Evolutionary conservation across 2,888 invertebrate species (phyloP), one percentile per base, ranked within the genome.

Genomic region (Limnephilus lunatus): DNA sequence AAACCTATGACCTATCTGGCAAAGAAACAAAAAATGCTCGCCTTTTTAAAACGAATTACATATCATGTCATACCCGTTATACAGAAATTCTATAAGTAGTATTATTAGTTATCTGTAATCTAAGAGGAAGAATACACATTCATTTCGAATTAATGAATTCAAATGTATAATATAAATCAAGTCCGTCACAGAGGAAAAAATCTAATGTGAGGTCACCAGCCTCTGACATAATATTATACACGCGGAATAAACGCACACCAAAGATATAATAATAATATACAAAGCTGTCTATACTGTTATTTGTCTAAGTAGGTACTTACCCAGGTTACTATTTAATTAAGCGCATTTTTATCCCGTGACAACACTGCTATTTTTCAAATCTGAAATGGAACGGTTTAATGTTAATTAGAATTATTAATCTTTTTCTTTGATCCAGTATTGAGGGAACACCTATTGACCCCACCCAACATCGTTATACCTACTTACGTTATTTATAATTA

Each of bases 91-190:
- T 25, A 25, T 68, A 68, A 68, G 25, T 68, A 68, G 68, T 68
- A 4, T 68, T 19, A 68, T 25, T 68, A 68, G n/a, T n/a, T n/a
- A 68, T 68, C 25, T 68, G n/a, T 25, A n/a, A 68, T 68, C 68
- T 68, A n/a, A 68, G 25, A 68, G 25, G 25, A 68, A 68, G 25
- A 68, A 68, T 68, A 44, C 44, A 44, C 12, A 68, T 68, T n/a
- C 25, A 9, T n/a, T 25, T 25, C 25, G 68, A 68, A 25, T 68
- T 68, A 68, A 68, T 68, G 25, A 68, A 68, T 68, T 68, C 68
- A 68, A 68, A 68, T n/a, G 31, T 83, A 15, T 83, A 30, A 32
- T 32, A 83, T 83, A 19, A 83, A 83, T 83, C 32, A 83, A 83
- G 82, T 32, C 32, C 82, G 82, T 83, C 82, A 32, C 31, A 83